phyloP scores from a whole-genome alignment of 2,888 invertebrate species.

The Cistogaster globosa region DNA sequence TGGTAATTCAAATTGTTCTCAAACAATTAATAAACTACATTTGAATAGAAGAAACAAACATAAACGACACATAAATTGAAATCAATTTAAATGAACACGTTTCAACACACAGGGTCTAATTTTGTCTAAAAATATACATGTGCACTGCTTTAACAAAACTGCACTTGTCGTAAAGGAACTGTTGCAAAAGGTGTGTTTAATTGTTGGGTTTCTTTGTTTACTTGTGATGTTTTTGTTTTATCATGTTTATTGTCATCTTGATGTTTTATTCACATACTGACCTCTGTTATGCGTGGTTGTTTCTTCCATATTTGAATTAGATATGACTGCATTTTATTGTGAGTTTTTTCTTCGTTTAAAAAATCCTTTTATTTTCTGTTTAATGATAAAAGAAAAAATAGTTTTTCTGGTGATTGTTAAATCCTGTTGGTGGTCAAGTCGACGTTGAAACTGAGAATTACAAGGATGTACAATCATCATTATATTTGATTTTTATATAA shows the following conservation, averaged over 20 bases:
- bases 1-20: too few species aligned
- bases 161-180: neutral
- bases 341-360: too few species aligned
- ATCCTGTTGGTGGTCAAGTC: too few species aligned
- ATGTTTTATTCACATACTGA: conserved; percentile 30
- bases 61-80: neutral
- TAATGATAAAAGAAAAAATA: too few species aligned
- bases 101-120: neutral
- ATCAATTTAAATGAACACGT: conserved; percentile 1
- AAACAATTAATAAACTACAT: too few species aligned
- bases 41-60: too few species aligned
- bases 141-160: neutral
- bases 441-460: too few species aligned
- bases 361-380: too few species aligned
- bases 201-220: conserved; percentile 30
- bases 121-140: neutral
- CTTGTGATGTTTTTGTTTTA: neutral
- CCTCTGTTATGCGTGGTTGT: conserved; percentile 20
- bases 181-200: conserved; percentile 27
- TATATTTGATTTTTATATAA: too few species aligned
- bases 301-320: neutral
- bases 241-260: neutral
- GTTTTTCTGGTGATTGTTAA: too few species aligned
- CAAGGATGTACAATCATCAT: too few species aligned
- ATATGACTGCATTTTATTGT: neutral